These are phyloP conservation scores for Stenchaetothrips biformis DNA, from an alignment of 2,888 invertebrate genomes.

Conservation along the genomic window DNA sequence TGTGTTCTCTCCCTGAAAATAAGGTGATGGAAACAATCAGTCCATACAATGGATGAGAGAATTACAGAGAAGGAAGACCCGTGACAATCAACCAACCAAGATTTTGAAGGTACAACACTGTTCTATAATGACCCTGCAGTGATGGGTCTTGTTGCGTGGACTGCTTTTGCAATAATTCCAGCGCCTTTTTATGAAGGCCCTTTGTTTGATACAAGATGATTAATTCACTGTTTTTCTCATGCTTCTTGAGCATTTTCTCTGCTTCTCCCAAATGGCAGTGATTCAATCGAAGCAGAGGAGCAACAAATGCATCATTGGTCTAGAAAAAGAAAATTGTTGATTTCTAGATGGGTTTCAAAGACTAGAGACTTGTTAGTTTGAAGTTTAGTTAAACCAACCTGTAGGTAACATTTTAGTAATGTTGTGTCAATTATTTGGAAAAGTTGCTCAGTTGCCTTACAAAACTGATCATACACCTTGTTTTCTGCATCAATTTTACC, in stretches of 20 bases:
- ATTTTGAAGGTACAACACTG: constrained; percentile 86
- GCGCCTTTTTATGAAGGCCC: constrained; percentile 84
- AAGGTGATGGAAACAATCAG: constrained; percentile 34
- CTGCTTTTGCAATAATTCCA: constrained; percentile 78
- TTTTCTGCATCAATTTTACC: background rate
- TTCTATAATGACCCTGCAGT: constrained; percentile 72
- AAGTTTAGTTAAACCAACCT: constrained; percentile 53
- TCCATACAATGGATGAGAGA: background rate
- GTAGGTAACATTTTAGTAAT: constrained; percentile 91
- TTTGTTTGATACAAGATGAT: constrained; percentile 94
- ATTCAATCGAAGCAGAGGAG: constrained; percentile 82
- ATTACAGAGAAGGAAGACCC: background rate
- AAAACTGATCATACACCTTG: background rate
- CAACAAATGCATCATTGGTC: constrained; percentile 93
- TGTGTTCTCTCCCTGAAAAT: constrained; percentile 61
- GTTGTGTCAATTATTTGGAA: constrained; percentile 96
- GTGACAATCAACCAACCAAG: constrained; percentile 55
- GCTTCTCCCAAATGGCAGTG: constrained; percentile 92
- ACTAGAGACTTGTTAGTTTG: constrained; percentile 27
- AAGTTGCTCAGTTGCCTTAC: constrained; percentile 58
- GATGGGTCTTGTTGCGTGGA: constrained; percentile 66
- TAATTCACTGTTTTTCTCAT: constrained; percentile 86
- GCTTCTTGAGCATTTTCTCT: constrained; percentile 78
- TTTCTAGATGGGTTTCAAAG: background rate
- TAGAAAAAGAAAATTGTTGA: constrained; percentile 46